Base-by-base conservation (phyloP, 2,888 invertebrate genomes). In the Sarcophaga subvicina region DNA sequence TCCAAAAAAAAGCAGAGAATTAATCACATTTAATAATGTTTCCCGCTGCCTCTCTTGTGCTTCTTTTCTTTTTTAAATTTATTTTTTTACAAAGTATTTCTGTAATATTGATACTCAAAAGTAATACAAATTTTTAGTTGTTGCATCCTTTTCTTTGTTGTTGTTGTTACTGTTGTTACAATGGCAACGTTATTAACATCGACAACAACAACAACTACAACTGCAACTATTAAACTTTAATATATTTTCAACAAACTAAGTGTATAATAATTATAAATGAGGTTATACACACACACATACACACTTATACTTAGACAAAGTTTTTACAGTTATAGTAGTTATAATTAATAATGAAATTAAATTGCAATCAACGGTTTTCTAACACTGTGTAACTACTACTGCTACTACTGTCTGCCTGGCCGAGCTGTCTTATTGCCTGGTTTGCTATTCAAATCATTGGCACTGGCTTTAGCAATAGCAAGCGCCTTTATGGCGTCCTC, bases 331-430 rank as follows among this genome's bases (percentile, higher is more conserved):
- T 79, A 81, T 79, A 79, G 63, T 80, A 81, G 63, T 80, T 76
- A 81, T 87, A 87, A 87, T 87, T 87, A 87, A 87, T 84, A 87
- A 87, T 71, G 80, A 87, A 87, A 87, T 87, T 87, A 87, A 81
- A 87, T 87, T 87, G 87, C 81, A 83, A 87, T 87, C 87, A 87
- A 84, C 78, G 59, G 25, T 71, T 63, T 79, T 59, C 54, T 27
- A 47, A 54, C 54, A 78, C 49, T 22, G 37, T 59, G 25, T 22
- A 47, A 27, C 63, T 14, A 11, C 79, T 22, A 25, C 60, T 25
- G 25, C 17, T 17, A 66, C 37, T 37, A 59, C 14, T 59, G 59
- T 59, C 5, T n/a, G 17, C 17, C 12, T 59, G 10, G 14, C 59
- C 17, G 20, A 17, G 4, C 49, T 25, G 49, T 59, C 49, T 12